A percentile compares a stretch with the other conserved stretches of the same genome.
These are phyloP conservation scores for Platygyra sinensis DNA, from an alignment of 64 coral and sea anemone genomes.

Conservation along the genomic window DNA sequence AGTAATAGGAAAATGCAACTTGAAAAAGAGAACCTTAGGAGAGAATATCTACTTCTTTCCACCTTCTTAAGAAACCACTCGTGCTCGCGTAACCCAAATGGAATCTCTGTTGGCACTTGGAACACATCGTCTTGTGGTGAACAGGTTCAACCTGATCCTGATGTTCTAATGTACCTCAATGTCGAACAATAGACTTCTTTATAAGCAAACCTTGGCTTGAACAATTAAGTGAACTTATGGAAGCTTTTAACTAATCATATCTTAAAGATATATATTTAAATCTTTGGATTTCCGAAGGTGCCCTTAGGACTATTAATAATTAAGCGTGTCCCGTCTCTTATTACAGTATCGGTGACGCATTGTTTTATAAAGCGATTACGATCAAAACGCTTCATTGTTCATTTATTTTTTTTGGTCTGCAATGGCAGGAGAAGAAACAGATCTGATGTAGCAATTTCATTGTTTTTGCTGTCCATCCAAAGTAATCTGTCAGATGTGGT, in stretches of 20 bases:
- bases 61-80: not conserved
- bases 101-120: not conserved
- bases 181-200: not conserved
- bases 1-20: not conserved
- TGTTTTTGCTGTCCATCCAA: too few relatives aligned
- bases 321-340: not conserved
- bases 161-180: not conserved
- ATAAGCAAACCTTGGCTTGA: too few relatives aligned
- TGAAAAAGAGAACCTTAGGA: not conserved
- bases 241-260: not conserved
- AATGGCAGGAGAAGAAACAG: too few relatives aligned
- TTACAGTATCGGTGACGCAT: too few relatives aligned
- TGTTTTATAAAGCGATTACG: too few relatives aligned
- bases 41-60: not conserved
- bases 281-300: slow-evolving; percentile 46
- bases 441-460: too few relatives aligned
- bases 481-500: too few relatives aligned
- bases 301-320: not conserved
- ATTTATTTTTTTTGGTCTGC: too few relatives aligned
- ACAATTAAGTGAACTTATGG: too few relatives aligned
- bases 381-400: too few relatives aligned
- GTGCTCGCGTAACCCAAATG: not conserved
- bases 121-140: not conserved
- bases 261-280: not conserved
- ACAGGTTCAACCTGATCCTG: not conserved